Percentiles rank a stretch among this genome's conserved stretches.
phyloP scores from a whole-genome alignment of 2,888 invertebrate species.

The Caenorhabditis plicata region DNA sequence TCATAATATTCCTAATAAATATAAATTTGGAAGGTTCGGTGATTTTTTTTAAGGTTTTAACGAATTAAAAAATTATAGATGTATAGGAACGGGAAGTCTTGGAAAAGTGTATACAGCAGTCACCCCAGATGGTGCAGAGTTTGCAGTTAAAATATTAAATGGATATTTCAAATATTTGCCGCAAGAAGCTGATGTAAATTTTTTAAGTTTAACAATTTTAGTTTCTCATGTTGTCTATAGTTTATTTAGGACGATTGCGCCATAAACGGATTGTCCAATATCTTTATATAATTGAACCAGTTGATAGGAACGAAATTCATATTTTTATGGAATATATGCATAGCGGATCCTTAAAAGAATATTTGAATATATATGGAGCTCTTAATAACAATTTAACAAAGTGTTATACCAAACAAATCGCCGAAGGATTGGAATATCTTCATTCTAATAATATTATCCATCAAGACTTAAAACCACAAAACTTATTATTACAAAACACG shows the following conservation, averaged over 20 bases:
- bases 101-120: conserved; percentile 19
- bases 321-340: conserved; percentile 70
- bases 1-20: conserved; percentile 17
- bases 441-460: conserved; percentile 69
- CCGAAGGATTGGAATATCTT: conserved; percentile 68
- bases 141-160: conserved; percentile 20
- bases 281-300: conserved; percentile 21
- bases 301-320: conserved; percentile 26
- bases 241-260: conserved; percentile 6
- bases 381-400: conserved; percentile 14
- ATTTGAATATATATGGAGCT: conserved; percentile 20
- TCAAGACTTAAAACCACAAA: conserved; percentile 69
- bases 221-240: neutral
- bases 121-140: conserved; percentile 11
- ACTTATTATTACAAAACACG: conserved; percentile 67
- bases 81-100: conserved; percentile 20
- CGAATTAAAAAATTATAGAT: conserved; percentile 2
- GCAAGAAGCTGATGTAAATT: conserved; percentile 28
- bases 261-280: conserved; percentile 27
- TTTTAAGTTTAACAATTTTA: conserved; percentile 7
- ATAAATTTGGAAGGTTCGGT: conserved; percentile 12
- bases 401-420: conserved; percentile 52
- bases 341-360: conserved; percentile 68
- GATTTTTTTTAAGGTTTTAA: neutral
- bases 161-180: conserved; percentile 15